Percentiles rank a stretch among this genome's conserved stretches.
Evolutionary conservation across 2,113 vertebrate genomes (phyloP).

Genomic region (Seriola rivoliana): DNA sequence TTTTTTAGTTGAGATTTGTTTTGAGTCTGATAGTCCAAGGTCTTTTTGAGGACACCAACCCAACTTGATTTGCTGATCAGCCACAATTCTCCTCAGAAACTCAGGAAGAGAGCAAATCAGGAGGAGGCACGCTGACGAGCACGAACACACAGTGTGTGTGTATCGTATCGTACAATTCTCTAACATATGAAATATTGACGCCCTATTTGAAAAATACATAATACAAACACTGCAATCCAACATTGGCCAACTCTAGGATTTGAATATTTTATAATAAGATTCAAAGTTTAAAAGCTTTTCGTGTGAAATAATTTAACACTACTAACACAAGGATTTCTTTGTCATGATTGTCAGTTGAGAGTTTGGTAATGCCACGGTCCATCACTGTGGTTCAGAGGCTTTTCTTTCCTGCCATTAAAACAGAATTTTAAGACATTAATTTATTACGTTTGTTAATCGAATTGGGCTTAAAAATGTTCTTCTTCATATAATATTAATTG

Average conservation of each 20-base stretch:
- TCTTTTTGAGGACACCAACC: conserved; percentile 42
- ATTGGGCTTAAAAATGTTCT: background rate
- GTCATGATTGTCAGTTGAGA: conserved; percentile 5
- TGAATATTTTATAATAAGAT: conserved; percentile 32
- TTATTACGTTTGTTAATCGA: background rate
- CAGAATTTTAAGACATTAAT: background rate
- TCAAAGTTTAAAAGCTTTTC: conserved; percentile 43
- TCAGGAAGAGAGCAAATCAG: conserved; percentile 12
- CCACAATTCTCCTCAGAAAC: background rate
- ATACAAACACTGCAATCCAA: conserved; percentile 19
- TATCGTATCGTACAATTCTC: background rate
- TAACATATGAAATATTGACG: conserved; percentile 43
- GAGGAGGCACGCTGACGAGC: background rate
- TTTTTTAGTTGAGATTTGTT: background rate
- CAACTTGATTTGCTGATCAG: conserved; percentile 55
- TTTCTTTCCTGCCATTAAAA: background rate
- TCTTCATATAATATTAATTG: background rate
- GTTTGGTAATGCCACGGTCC: background rate
- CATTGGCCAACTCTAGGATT: background rate
- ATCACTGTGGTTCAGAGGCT: background rate
- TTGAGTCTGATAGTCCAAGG: conserved; percentile 25
- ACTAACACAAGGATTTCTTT: conserved; percentile 60
- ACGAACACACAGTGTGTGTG: background rate
- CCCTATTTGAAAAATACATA: conserved; percentile 43
- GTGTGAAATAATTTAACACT: conserved; percentile 63